A percentile compares a stretch with the other conserved stretches of the same genome.
Evolutionary conservation across 2,113 vertebrate species (phyloP).

Genomic region (Camelus bactrianus): DNA sequence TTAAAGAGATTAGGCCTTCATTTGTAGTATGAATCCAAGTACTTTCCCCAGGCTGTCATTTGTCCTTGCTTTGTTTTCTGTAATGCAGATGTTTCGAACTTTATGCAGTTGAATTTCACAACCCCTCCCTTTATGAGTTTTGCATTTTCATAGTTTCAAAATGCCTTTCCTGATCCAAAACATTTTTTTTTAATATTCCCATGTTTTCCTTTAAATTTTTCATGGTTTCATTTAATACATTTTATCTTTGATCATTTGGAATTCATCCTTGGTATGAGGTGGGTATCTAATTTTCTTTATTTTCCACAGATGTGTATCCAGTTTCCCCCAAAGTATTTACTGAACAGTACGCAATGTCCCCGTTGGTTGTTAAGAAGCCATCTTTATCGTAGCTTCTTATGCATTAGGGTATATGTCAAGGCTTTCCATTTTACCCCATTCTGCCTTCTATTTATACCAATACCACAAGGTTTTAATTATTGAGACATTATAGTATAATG

Average conservation of each 20-base stretch:
- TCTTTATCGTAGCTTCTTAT: neutral
- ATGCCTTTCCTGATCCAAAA: neutral
- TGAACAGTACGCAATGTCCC: neutral
- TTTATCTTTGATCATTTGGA: neutral
- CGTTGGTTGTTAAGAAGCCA: neutral
- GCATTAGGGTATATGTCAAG: neutral
- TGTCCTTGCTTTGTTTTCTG: neutral
- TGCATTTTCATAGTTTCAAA: slow-evolving; percentile 1
- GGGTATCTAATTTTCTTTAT: neutral
- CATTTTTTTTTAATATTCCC: neutral
- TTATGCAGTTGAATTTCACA: neutral
- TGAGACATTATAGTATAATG: neutral
- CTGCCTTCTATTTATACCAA: neutral
- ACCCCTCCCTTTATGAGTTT: neutral
- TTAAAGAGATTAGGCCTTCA: slow-evolving; percentile 37
- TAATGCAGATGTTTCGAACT: neutral
- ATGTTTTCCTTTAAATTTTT: neutral
- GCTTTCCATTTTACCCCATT: neutral
- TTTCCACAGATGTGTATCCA: neutral
- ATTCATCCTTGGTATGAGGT: slow-evolving; percentile 22
- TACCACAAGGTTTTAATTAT: neutral
- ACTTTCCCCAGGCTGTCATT: slow-evolving; percentile 3
- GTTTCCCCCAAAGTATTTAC: neutral
- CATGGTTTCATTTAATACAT: neutral
- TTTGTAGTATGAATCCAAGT: neutral